A percentile compares a stretch with the other conserved stretches of the same genome.
Evolutionary conservation across 2,888 invertebrate genomes (phyloP).

Genomic region (Eledona agricola): DNA sequence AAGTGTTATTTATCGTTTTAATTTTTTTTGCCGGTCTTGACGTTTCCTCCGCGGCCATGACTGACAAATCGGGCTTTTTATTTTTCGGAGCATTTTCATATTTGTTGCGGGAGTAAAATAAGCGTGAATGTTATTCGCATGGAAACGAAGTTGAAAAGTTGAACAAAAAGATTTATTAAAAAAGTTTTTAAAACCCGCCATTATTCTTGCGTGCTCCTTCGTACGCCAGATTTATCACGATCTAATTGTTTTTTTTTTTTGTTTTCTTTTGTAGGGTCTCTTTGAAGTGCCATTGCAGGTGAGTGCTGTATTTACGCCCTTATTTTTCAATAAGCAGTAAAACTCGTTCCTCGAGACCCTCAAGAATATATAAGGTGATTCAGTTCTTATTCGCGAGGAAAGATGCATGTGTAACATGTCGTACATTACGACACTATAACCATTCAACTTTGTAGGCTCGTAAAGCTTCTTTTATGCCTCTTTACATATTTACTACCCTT

Average conservation of each 20-base stretch:
- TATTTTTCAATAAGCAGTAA: slow-evolving; percentile 15
- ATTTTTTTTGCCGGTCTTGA: slow-evolving; percentile 33
- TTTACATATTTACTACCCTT: slow-evolving; percentile 56
- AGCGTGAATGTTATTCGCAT: slow-evolving; percentile 35
- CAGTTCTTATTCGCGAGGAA: slow-evolving; percentile 31
- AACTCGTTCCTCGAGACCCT: slow-evolving; percentile 4
- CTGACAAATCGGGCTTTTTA: slow-evolving; percentile 31
- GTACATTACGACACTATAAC: slow-evolving; percentile 47
- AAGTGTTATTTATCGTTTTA: slow-evolving; percentile 33
- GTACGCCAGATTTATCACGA: slow-evolving; percentile 23
- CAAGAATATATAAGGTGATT: slow-evolving; percentile 15
- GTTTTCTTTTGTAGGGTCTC: slow-evolving; percentile 22
- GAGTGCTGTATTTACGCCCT: slow-evolving; percentile 25
- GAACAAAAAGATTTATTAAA: slow-evolving; percentile 39
- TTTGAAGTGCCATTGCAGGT: slow-evolving; percentile 4
- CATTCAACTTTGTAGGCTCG: slow-evolving; percentile 53
- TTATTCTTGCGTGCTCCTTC: slow-evolving; percentile 27
- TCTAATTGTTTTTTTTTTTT: slow-evolving; percentile 19
- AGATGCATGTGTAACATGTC: slow-evolving; percentile 38
- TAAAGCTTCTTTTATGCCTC: slow-evolving; percentile 53
- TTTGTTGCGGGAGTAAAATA: slow-evolving; percentile 29
- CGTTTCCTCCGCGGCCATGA: slow-evolving; percentile 26
- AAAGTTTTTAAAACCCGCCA: slow-evolving; percentile 39
- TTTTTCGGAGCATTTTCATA: slow-evolving; percentile 12
- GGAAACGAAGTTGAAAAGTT: slow-evolving; percentile 34